Evolutionary conservation across 2,888 invertebrate species (phyloP), one percentile per base, ranked within the genome.

Genomic region (Dryomyza anilis): DNA sequence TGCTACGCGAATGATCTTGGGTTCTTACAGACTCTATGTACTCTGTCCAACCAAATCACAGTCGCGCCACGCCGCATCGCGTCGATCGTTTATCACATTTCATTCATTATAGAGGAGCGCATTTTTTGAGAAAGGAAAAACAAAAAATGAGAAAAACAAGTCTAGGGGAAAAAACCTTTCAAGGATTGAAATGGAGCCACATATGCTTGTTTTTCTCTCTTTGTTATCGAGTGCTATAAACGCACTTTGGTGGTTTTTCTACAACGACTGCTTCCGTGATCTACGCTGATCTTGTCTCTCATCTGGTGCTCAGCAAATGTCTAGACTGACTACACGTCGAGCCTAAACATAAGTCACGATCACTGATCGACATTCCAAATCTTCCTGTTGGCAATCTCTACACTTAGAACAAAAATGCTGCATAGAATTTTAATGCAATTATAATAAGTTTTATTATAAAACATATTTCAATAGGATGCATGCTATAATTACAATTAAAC

Each of bases 81-180:
- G 12, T 25, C 21, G 61, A 55, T 58, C 52, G 39, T 46, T 36
- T 29, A 50, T 45, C 56, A 29, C 33, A 53, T 72, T 73, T 76
- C 75, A 76, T 76, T 76, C 75, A 76, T 76, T n/a, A n/a, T n/a
- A n/a, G n/a, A n/a, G n/a, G n/a, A n/a, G n/a, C 72, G 75, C 74
- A 73, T 75, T 72, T 75, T 75, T 75, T 75, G 75, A 74, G 70
- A 69, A 73, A n/a, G n/a, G 73, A 43, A 39, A 25, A 14, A 25
- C 19, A 48, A 27, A 56, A 55, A 56, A 56, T 29, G 27, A 25
- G 43, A 29, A 50, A 48, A 48, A n/a, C n/a, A n/a, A n/a, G n/a
- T n/a, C n/a, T n/a, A n/a, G n/a, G n/a, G n/a, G n/a, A n/a, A n/a
- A n/a, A n/a, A n/a, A n/a, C n/a, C n/a, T n/a, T n/a, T n/a, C n/a